phyloP scores from a whole-genome alignment of 2,797 vertebrate genomes.

The Tokudaia muenninki region DNA sequence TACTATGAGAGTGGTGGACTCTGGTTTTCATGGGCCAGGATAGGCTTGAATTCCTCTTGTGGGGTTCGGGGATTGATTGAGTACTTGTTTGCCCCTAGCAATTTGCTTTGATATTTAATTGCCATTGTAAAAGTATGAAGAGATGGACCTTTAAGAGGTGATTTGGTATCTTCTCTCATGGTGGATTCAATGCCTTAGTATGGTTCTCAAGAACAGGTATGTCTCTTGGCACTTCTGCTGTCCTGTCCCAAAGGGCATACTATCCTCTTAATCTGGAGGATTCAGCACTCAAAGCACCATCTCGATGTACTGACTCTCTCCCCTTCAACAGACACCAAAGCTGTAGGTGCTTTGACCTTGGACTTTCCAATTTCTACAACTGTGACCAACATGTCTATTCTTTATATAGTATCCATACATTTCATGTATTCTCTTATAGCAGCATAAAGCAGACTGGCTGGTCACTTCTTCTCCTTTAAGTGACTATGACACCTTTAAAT shows the following conservation, averaged over 20 bases:
- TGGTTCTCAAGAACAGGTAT: background rate
- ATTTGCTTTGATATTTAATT: background rate
- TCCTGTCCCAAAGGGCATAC: background rate
- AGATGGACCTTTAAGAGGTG: background rate
- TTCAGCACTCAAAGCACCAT: background rate
- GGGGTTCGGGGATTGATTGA: background rate
- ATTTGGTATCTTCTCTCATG: background rate
- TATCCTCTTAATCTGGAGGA: background rate
- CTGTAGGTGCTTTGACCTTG: background rate
- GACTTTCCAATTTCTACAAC: background rate
- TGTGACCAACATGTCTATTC: background rate
- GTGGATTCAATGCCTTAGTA: background rate
- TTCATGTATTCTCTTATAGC: background rate
- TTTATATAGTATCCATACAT: background rate
- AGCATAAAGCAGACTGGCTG: background rate
- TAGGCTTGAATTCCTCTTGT: background rate
- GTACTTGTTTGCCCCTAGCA: background rate
- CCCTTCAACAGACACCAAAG: background rate
- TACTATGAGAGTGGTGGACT: background rate
- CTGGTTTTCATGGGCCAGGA: background rate
- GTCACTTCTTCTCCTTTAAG: background rate
- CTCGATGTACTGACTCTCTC: background rate
- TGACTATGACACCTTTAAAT: background rate
- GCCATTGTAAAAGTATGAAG: background rate
- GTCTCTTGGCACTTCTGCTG: background rate